Evolutionary conservation across 2,888 invertebrate genomes (phyloP), one percentile per base, ranked within the genome.

Genomic region (Drosophila subsilvestris): DNA sequence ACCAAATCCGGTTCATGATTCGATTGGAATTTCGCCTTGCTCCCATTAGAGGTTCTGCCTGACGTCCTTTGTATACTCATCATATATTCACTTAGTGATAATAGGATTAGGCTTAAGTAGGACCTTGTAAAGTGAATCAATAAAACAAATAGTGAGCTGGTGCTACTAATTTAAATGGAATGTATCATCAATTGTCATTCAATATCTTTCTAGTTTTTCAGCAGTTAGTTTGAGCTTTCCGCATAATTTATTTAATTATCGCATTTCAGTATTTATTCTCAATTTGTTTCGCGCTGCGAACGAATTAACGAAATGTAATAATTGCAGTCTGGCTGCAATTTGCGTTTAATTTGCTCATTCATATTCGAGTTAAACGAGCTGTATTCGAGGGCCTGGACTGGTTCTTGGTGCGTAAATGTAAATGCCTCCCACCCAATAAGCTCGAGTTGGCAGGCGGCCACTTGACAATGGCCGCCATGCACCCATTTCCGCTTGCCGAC

Each of bases 1-100:
- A 70, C 62, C 78, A 73, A 80, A 83, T 83, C 78, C 56, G 57
- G 60, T 61, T 63, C 51, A 75, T 80, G 67, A 70, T 72, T 77
- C 68, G 65, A 45, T 45, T 66, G 55, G 69, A 73, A 63, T 60
- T 59, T 57, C 47, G 47, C 45, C 55, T 44, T 72, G 71, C 29
- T 27, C 63, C 25, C 62, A 57, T 56, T 56, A 49, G 48, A 44
- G 6, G 14, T 12, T 37, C 37, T 14, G 7, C 7, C 37, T 6
- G 6, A 6, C 14, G 37, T 37, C 14, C 37, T 37, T 14, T 14
- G 9, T 27, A 27, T 27, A 22, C 22, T n/a, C n/a, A 37, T 32
- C 5, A 14, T 37, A 1, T 37, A 37, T 6, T 37, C 6, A 2
- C 37, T n/a, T 37, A 7, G n/a, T 37, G 12, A 6, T 1, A 14